Percentiles rank a stretch among this genome's conserved stretches.
Conservation (phyloP, 2,888 invertebrate genomes). For the Eupithecia pulchellata region DNA sequence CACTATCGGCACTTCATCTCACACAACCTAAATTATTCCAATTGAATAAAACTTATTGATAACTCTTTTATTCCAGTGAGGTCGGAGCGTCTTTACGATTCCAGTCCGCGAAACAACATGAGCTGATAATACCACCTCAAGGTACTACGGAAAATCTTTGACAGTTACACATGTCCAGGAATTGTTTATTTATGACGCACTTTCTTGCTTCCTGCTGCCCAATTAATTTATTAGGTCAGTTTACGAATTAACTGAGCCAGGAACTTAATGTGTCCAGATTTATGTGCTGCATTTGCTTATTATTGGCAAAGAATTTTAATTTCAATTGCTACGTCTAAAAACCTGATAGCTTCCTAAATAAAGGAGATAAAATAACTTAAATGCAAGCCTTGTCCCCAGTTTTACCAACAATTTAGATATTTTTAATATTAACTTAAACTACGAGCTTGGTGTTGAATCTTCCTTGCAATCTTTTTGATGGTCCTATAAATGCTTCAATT, state of each 20-base stretch:
- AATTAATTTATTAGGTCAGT: conserved; percentile 78
- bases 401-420: no score
- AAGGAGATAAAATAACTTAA: not conserved
- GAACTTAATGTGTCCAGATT: conserved; percentile 68
- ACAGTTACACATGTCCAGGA: conserved; percentile 66
- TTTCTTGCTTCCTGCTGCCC: conserved; percentile 75
- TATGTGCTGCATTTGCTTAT: conserved; percentile 53
- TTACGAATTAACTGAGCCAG: conserved; percentile 74
- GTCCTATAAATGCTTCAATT: conserved; percentile 23
- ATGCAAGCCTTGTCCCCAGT: not conserved
- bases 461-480: not conserved
- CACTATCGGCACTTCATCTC: conserved; percentile 47
- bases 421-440: not conserved
- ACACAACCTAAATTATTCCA: conserved; percentile 62
- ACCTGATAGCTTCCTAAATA: not conserved
- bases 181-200: conserved; percentile 75
- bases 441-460: not conserved
- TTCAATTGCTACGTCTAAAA: not conserved
- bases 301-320: conserved; percentile 23
- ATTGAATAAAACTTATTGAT: conserved; percentile 79
- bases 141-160: conserved; percentile 62
- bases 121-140: conserved; percentile 64
- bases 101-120: conserved; percentile 58
- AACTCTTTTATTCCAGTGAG: conserved; percentile 75
- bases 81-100: conserved; percentile 72